Conservation (phyloP, 2,888 invertebrate genomes). For the Hipparchia semele region DNA sequence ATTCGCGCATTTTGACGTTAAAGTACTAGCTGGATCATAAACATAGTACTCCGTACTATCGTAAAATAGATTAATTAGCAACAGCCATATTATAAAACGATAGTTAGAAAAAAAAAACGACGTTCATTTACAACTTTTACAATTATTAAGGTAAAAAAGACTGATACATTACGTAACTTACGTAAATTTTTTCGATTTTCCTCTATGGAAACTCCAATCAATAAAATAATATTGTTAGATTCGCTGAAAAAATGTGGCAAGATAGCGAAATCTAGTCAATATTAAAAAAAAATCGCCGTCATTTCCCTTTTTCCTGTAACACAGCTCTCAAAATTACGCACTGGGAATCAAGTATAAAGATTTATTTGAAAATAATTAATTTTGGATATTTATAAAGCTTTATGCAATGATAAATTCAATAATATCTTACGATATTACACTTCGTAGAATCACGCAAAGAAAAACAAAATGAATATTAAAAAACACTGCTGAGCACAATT, state of each 20-base stretch:
- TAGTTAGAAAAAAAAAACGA: constrained; percentile 14
- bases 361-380: neutral
- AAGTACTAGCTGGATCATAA: too few species aligned
- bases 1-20: too few species aligned
- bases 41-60: too few species aligned
- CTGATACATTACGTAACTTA: neutral
- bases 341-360: neutral
- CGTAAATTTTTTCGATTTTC: neutral
- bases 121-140: constrained; percentile 14
- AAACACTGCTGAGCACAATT: constrained; percentile 66
- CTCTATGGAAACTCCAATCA: neutral
- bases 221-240: constrained; percentile 3
- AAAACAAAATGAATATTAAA: constrained; percentile 48
- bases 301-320: neutral
- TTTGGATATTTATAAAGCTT: neutral
- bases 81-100: neutral
- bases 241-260: constrained; percentile 2
- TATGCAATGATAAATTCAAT: neutral
- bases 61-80: too few species aligned
- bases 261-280: neutral
- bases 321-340: neutral
- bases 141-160: neutral
- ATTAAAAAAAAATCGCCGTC: neutral
- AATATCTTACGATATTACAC: neutral
- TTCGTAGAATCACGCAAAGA: constrained; percentile 31